A percentile compares a stretch with the other conserved stretches of the same genome.
Conservation (phyloP, 2,797 vertebrate genomes). For the Phrynocephalus guinanensis region DNA sequence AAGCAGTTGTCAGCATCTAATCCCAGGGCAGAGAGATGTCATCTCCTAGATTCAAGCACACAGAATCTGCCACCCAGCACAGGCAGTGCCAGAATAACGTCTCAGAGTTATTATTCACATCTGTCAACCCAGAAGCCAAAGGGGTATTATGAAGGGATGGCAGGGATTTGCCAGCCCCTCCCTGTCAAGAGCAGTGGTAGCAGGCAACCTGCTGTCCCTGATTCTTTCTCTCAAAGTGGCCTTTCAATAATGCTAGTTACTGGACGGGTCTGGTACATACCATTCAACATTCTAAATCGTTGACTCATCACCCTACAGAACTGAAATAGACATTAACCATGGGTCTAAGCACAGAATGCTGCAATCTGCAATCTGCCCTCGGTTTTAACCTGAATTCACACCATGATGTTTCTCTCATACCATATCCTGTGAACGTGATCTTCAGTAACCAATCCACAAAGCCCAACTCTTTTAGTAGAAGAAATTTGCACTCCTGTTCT, state of each 20-base stretch:
- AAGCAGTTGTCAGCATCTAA: background rate
- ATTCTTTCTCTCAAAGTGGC: background rate
- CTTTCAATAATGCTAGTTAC: background rate
- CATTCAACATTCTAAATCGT: background rate
- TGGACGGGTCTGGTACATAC: background rate
- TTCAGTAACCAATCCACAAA: conserved; percentile 67
- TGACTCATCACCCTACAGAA: background rate
- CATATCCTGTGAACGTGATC: conserved; percentile 46
- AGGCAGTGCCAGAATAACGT: too few species aligned
- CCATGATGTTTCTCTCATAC: conserved; percentile 41
- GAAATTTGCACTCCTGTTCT: conserved; percentile 8
- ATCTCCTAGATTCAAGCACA: background rate
- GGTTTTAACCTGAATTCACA: background rate
- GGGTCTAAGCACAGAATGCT: background rate
- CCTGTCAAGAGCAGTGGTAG: background rate
- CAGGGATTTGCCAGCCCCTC: background rate
- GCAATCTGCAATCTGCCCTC: conserved; percentile 42
- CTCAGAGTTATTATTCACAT: too few species aligned
- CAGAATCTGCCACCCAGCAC: background rate
- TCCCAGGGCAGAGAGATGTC: background rate
- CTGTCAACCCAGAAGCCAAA: background rate
- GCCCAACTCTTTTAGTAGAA: too few species aligned
- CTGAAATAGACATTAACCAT: background rate
- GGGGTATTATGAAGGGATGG: background rate
- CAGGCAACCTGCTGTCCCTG: background rate